phyloP scores from a whole-genome alignment of 2,113 vertebrate species.

The Corvus moneduloides region DNA sequence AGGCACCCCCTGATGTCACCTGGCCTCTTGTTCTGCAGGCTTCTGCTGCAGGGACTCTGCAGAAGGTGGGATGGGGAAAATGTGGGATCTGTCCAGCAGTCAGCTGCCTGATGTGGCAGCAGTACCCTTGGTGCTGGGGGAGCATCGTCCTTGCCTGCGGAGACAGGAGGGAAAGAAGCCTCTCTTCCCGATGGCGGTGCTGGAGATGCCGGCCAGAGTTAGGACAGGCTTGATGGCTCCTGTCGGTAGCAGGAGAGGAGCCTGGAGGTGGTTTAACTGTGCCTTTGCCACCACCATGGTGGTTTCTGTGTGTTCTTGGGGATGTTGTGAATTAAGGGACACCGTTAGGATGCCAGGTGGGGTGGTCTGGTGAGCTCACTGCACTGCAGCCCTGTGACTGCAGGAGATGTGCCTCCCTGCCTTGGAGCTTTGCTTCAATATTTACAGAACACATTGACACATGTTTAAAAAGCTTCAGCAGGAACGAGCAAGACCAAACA shows the following conservation, averaged over 20 bases:
- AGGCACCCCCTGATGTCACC: background rate
- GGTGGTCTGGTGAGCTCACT: background rate
- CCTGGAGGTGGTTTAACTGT: slow-evolving; percentile 7
- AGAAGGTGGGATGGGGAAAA: background rate
- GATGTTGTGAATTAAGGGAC: background rate
- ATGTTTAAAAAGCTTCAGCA: slow-evolving; percentile 20
- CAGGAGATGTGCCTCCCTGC: background rate
- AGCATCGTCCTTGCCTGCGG: slow-evolving; percentile 54
- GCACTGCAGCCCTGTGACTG: background rate
- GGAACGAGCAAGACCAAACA: background rate
- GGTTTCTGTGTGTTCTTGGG: background rate
- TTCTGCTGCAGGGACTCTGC: background rate
- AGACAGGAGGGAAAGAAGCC: slow-evolving; percentile 25
- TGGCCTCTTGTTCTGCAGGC: background rate
- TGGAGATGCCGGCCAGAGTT: slow-evolving; percentile 44
- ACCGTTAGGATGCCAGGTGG: background rate
- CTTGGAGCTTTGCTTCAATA: slow-evolving; percentile 2
- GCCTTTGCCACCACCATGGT: background rate
- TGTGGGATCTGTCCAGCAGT: background rate
- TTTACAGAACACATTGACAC: slow-evolving; percentile 5
- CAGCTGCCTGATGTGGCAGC: background rate
- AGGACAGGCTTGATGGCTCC: slow-evolving; percentile 41
- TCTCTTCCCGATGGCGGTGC: background rate
- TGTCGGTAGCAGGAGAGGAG: slow-evolving; percentile 13
- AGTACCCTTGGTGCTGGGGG: slow-evolving; percentile 25